Base-by-base conservation (phyloP, 2,888 invertebrate genomes). In the Thumatha senex region DNA sequence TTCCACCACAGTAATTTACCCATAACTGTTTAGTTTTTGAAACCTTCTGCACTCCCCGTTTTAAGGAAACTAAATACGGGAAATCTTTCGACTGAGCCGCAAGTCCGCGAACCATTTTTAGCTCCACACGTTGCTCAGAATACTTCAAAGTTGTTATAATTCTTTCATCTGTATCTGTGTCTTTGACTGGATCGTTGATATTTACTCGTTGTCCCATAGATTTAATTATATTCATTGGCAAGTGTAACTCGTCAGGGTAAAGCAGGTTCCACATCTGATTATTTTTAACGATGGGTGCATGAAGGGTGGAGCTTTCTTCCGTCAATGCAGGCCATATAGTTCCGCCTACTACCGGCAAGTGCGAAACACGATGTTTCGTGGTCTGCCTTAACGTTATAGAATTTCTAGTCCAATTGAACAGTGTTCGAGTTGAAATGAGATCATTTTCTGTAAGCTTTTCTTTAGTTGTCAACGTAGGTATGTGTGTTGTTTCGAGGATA, bases 11-110 rank as follows among this genome's bases (percentile, higher is more conserved):
- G n/a, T 51, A n/a, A 36, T 57, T 54, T 0, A 8, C 18, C 59
- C 59, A 60, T 14, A 52, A n/a, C 4, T 33, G 9, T 24, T 42
- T 51, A 1, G 31, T 10, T 1, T 43, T 43, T 3, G 24, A 35
- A 35, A 43, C 13, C 35, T 35, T 43, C 8, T 42, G 31, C 18
- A 48, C 4, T 0, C 35, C 14, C 9, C 42, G 35, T 41, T 60
- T 48, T 7, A 72, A 44, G 0, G 74, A 71, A 0, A 74, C 67
- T 1, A 74, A 15, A 41, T 54, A 74, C 0, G 72, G 72, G 3
- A 73, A 36, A 12, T 69, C 55, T 1, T 61, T 63, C 5, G 14
- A 50, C 12, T 34, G 33, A 0, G 52, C 59, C 0, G 44, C 29
- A 14, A 34, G 40, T 0, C 74, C 74, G 10, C 70, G 54, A 2